A percentile compares a stretch with the other conserved stretches of the same genome.
phyloP scores from a whole-genome alignment of 2,888 invertebrate species.

The Lathronympha strigana region DNA sequence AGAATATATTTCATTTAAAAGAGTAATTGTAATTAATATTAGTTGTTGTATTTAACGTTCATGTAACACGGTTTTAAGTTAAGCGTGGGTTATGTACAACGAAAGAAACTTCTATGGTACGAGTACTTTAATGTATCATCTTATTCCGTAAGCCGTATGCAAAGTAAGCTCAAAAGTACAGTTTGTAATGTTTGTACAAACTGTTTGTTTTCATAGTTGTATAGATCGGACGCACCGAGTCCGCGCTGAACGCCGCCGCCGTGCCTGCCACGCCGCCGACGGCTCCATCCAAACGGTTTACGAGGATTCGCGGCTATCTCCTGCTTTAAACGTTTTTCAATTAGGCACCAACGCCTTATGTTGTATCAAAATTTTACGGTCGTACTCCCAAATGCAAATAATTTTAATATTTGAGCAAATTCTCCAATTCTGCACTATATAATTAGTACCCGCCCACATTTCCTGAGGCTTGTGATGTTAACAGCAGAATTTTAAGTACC shows the following conservation, averaged over 20 bases:
- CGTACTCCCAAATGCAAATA: conserved; percentile 8
- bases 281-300: background rate
- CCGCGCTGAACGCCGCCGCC: background rate
- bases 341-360: background rate
- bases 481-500: background rate
- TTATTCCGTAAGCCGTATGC: conserved; percentile 25
- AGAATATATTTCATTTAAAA: conserved; percentile 76
- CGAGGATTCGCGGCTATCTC: background rate
- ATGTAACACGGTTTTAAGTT: conserved; percentile 49
- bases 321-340: background rate
- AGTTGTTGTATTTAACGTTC: conserved; percentile 46
- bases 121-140: conserved; percentile 29
- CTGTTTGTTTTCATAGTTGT: conserved; percentile 1
- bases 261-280: background rate
- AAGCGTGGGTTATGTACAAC: conserved; percentile 74
- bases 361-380: background rate
- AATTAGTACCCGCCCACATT: background rate
- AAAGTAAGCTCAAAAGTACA: conserved; percentile 7
- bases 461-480: background rate
- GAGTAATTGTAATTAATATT: conserved; percentile 54
- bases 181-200: background rate
- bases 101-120: conserved; percentile 56
- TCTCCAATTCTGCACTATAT: background rate
- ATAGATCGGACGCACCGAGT: background rate
- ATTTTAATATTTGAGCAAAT: conserved; percentile 26